Evolutionary conservation across 2,797 vertebrate species (phyloP).

Genomic region (Emys orbicularis): DNA sequence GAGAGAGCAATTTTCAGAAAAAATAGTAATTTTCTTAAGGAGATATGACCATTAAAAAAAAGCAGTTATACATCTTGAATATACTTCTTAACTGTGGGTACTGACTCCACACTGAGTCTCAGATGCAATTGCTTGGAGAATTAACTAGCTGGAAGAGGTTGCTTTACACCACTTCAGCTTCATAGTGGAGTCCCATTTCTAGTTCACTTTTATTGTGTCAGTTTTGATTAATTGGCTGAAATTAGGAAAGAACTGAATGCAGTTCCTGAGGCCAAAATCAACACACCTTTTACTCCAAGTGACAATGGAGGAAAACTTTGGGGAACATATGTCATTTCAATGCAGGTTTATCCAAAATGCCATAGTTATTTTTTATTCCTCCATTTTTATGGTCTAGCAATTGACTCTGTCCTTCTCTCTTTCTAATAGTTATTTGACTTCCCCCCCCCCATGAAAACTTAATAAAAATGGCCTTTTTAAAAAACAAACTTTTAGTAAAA

Average conservation of each 20-base stretch:
- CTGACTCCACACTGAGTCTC: not conserved
- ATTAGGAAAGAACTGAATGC: not conserved
- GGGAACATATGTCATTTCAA: not conserved
- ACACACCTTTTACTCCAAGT: not conserved
- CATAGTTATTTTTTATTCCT: not conserved
- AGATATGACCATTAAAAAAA: not conserved
- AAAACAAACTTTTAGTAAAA: not conserved
- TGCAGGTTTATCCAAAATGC: not conserved
- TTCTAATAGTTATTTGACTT: not conserved
- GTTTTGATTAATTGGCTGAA: constrained; percentile 47
- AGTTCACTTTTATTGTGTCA: constrained; percentile 25
- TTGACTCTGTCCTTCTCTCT: not conserved
- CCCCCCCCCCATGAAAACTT: not conserved
- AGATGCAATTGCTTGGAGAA: not conserved
- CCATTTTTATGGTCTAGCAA: not conserved
- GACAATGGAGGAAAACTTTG: constrained; percentile 18
- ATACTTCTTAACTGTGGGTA: not conserved
- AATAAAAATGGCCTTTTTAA: not conserved
- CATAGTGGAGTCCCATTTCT: not conserved
- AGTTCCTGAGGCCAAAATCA: constrained; percentile 38
- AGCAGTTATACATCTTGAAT: not conserved
- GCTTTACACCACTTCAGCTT: not conserved
- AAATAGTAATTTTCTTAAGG: not conserved
- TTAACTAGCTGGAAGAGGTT: not conserved
- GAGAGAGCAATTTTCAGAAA: not conserved